Percentiles rank a stretch among this genome's conserved stretches.
phyloP scores from a whole-genome alignment of 2,797 vertebrate species.

The Melanitta fusca region DNA sequence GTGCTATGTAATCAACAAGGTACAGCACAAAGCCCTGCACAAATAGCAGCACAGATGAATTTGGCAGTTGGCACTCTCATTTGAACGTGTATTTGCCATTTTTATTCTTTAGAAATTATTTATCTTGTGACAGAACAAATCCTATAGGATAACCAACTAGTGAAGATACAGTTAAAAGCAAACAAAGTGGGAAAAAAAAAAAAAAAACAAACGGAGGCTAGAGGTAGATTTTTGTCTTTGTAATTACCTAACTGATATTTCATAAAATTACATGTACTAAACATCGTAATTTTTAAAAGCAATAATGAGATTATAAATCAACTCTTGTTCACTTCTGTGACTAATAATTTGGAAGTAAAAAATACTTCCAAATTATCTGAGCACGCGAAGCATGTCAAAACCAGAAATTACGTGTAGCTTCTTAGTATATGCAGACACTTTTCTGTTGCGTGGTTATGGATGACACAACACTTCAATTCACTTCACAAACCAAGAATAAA shows the following conservation, averaged over 20 bases:
- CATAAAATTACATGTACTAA: neutral
- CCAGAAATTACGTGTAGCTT: neutral
- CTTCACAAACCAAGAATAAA: constrained; percentile 6
- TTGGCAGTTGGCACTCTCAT: neutral
- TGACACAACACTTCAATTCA: neutral
- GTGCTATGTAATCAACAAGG: neutral
- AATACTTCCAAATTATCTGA: neutral
- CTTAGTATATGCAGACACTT: neutral
- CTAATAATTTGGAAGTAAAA: neutral
- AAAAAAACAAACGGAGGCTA: neutral
- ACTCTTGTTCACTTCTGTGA: neutral
- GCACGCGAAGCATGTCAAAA: constrained; percentile 15
- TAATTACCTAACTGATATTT: neutral
- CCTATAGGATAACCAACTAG: neutral
- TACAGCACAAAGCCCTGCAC: neutral
- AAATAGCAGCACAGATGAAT: neutral
- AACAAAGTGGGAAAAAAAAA: neutral
- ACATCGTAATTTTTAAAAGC: neutral
- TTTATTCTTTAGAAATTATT: neutral
- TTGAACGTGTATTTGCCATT: neutral
- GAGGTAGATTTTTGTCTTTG: neutral
- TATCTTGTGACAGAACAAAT: neutral
- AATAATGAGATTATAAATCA: neutral
- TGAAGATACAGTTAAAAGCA: neutral
- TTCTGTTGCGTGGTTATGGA: neutral